Evolutionary conservation across 2,888 invertebrate genomes (phyloP).

Genomic region (Phlogophora meticulosa): DNA sequence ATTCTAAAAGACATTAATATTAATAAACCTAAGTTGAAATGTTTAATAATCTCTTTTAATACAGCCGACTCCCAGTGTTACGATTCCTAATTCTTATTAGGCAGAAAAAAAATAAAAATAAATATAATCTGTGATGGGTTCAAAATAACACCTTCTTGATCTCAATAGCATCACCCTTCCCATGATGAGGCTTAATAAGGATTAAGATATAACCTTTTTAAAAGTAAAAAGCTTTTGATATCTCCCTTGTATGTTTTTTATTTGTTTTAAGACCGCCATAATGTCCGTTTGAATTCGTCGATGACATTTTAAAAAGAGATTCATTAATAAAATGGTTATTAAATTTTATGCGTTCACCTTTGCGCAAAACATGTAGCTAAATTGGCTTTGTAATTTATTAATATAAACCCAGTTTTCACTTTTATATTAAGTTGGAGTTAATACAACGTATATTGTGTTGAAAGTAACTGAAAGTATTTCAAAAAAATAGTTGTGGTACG

Average conservation of each 20-base stretch:
- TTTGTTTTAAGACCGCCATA: constrained; percentile 69
- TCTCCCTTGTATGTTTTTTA: constrained; percentile 79
- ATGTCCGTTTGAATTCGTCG: constrained; percentile 71
- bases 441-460: background rate
- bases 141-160: constrained; percentile 87
- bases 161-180: constrained; percentile 84
- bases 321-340: constrained; percentile 59
- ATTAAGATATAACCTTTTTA: constrained; percentile 89
- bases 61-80: constrained; percentile 82
- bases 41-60: constrained; percentile 75
- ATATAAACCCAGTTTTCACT: constrained; percentile 2
- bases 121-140: constrained; percentile 83
- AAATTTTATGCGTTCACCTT: constrained; percentile 38
- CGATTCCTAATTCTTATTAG: constrained; percentile 75
- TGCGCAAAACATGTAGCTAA: constrained; percentile 21
- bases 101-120: constrained; percentile 75
- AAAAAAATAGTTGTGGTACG: background rate
- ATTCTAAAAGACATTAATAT: constrained; percentile 1
- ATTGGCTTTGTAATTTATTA: constrained; percentile 25
- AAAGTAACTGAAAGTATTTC: background rate
- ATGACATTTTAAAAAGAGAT: constrained; percentile 67
- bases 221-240: constrained; percentile 88
- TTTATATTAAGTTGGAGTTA: background rate
- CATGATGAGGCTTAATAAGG: constrained; percentile 87
- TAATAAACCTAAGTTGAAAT: constrained; percentile 45